phyloP scores from a whole-genome alignment of 2,888 invertebrate genomes.

The Coremacera marginata region DNA sequence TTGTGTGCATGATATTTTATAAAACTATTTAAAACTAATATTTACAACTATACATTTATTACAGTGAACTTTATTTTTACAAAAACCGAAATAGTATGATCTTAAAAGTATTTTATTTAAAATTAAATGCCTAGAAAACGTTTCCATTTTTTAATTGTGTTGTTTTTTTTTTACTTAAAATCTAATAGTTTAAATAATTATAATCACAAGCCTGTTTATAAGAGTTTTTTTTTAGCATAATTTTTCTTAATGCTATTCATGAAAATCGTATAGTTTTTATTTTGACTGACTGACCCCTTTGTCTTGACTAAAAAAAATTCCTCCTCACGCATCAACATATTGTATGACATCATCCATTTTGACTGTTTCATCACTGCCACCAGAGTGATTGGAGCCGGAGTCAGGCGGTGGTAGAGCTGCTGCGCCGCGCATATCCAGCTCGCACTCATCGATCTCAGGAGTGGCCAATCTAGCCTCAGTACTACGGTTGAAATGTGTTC shows the following conservation, averaged over 20 bases:
- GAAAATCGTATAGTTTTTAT: neutral
- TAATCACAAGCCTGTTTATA: constrained; percentile 53
- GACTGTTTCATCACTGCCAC: constrained; percentile 68
- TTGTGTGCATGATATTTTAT: too few relatives aligned
- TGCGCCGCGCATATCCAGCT: constrained; percentile 53
- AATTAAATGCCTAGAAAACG: neutral
- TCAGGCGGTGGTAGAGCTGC: constrained; percentile 54
- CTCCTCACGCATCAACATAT: constrained; percentile 64
- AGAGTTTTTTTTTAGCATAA: neutral
- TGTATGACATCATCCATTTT: constrained; percentile 68
- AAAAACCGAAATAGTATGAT: neutral
- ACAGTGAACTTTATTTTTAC: too few relatives aligned
- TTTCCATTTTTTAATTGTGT: neutral
- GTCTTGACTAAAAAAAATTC: too few relatives aligned
- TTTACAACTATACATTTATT: neutral
- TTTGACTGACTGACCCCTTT: too few relatives aligned
- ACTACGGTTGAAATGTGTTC: neutral
- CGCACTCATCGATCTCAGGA: constrained; percentile 43
- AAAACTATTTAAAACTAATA: neutral
- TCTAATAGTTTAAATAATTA: constrained; percentile 39
- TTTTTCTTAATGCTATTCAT: neutral
- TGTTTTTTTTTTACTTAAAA: neutral
- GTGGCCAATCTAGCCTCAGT: constrained; percentile 40
- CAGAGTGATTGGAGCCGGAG: constrained; percentile 68
- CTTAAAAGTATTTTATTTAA: neutral